Evolutionary conservation across 1,140 invertebrate species (phyloP).

Genomic region (Scaptodrosophila lebanonensis): DNA sequence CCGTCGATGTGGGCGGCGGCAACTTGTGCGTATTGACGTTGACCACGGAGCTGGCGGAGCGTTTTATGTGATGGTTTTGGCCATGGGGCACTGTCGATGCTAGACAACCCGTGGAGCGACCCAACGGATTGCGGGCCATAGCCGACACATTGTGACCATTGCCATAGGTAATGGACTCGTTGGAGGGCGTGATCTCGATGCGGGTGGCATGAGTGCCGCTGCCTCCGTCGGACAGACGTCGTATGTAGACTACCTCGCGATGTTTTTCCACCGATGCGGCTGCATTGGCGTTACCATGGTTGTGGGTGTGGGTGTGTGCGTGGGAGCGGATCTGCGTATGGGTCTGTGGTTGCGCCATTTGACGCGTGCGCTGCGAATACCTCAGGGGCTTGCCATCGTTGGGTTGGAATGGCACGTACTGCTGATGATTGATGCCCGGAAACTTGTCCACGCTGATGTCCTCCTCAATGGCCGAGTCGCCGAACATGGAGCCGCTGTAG

Average conservation of each 20-base stretch:
- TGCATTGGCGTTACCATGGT: slow-evolving; percentile 22
- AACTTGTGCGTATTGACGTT: slow-evolving; percentile 57
- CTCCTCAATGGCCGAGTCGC: slow-evolving; percentile 76
- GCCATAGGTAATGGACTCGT: slow-evolving; percentile 69
- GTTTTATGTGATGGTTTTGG: slow-evolving; percentile 48
- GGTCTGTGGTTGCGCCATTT: slow-evolving; percentile 57
- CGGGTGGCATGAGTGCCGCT: slow-evolving; percentile 60
- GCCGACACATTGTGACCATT: slow-evolving; percentile 26
- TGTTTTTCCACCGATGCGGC: slow-evolving; percentile 52
- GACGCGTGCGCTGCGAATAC: slow-evolving; percentile 56
- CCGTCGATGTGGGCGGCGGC: slow-evolving; percentile 47
- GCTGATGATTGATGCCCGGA: slow-evolving; percentile 58
- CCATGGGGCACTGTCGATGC: slow-evolving; percentile 30
- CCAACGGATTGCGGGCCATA: slow-evolving; percentile 66
- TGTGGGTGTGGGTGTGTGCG: too few relatives aligned
- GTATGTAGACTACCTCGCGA: slow-evolving; percentile 70
- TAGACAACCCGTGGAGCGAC: slow-evolving; percentile 56
- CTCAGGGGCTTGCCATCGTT: slow-evolving; percentile 57
- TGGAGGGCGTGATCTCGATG: slow-evolving; percentile 73
- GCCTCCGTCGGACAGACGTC: slow-evolving; percentile 64
- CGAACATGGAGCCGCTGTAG: slow-evolving; percentile 76
- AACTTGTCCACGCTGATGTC: slow-evolving; percentile 76
- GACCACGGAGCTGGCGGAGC: slow-evolving; percentile 63
- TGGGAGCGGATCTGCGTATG: too few relatives aligned
- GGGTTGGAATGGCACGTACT: slow-evolving; percentile 66